Evolutionary conservation across 2,797 vertebrate species (phyloP).

Genomic region (Fundulus diaphanus): DNA sequence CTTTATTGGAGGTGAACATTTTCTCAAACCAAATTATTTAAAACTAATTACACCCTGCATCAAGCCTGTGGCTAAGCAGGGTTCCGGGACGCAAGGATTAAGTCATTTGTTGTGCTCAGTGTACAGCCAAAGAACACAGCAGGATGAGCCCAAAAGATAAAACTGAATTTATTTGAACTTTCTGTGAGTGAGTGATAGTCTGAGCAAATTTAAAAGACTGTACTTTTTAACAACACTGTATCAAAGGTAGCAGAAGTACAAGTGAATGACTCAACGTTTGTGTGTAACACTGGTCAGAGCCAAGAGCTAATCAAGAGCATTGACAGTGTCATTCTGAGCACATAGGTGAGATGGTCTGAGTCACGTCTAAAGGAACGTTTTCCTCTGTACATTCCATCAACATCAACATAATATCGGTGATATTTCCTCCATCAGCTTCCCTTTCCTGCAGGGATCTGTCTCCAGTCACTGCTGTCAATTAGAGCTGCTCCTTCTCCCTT

Average conservation of each 20-base stretch:
- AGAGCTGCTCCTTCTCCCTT: conserved; percentile 88
- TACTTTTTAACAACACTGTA: neutral
- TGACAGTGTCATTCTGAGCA: conserved; percentile 14
- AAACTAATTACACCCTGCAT: conserved; percentile 10
- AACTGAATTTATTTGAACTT: neutral
- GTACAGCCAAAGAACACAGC: neutral
- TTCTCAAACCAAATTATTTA: conserved; percentile 1
- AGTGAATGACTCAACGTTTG: neutral
- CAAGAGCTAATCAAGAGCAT: neutral
- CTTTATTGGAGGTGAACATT: neutral
- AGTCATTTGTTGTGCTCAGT: neutral
- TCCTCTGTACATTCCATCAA: conserved; percentile 81
- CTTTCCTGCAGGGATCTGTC: conserved; percentile 88
- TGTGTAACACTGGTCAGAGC: neutral
- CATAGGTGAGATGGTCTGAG: conserved; percentile 27
- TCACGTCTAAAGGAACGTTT: conserved; percentile 68
- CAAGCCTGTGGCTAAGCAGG: neutral
- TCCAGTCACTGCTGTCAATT: conserved; percentile 93
- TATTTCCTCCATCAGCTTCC: conserved; percentile 90
- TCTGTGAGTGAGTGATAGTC: neutral
- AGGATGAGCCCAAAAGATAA: neutral
- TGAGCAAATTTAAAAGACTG: neutral
- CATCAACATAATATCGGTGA: conserved; percentile 80
- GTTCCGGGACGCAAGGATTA: neutral
- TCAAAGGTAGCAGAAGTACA: neutral